Evolutionary conservation across 2,797 vertebrate species (phyloP).

Genomic region (Ctenopoma multispine): DNA sequence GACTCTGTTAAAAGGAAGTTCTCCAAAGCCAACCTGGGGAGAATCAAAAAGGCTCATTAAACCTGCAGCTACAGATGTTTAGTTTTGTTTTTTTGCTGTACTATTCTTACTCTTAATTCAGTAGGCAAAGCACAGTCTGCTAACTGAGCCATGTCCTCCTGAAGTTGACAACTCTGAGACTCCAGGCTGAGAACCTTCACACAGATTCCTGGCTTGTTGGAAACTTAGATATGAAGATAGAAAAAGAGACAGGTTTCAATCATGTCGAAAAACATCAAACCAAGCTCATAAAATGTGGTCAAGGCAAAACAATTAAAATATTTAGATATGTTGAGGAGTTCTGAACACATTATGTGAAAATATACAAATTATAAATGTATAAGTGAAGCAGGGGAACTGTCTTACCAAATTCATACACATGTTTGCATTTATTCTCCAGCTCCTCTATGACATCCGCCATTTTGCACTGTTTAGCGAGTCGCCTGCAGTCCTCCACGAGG

Average conservation of each 20-base stretch:
- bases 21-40: constrained; percentile 92
- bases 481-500: constrained; percentile 92
- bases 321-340: neutral
- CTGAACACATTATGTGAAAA: neutral
- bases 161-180: constrained; percentile 88
- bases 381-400: neutral
- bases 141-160: constrained; percentile 92
- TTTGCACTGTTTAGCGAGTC: constrained; percentile 95
- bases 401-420: constrained; percentile 95
- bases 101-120: constrained; percentile 87
- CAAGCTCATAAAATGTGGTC: neutral
- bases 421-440: constrained; percentile 94
- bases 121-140: constrained; percentile 92
- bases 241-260: neutral
- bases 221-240: constrained; percentile 80
- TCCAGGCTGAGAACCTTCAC: constrained; percentile 96
- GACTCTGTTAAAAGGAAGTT: constrained; percentile 92
- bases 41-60: constrained; percentile 1
- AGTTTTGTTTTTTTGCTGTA: neutral
- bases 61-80: no score
- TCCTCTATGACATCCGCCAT: constrained; percentile 91
- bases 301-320: neutral
- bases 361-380: neutral
- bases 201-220: constrained; percentile 95
- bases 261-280: neutral